These are phyloP conservation scores for Orchestes rusci DNA, from an alignment of 2,888 invertebrate species.

Conservation along the genomic window DNA sequence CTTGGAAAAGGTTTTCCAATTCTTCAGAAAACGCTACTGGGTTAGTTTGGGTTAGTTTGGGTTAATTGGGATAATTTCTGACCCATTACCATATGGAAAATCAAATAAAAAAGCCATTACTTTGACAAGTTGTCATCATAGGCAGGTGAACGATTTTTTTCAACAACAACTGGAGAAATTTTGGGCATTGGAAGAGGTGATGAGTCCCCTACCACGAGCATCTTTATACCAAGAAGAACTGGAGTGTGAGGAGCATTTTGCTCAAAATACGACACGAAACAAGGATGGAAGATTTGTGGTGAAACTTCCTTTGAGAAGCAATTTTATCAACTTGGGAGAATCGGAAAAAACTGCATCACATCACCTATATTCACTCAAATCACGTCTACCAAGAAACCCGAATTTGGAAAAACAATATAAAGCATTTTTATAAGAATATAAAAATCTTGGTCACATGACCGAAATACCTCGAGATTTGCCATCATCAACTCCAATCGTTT, in stretches of 20 bases:
- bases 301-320: not conserved
- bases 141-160: too few species aligned
- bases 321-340: not conserved
- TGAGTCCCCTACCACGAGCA: not conserved
- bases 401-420: not conserved
- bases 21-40: conserved; percentile 12
- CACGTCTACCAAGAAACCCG: not conserved
- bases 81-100: too few species aligned
- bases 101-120: too few species aligned
- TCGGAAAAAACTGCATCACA: conserved; percentile 1
- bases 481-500: conserved; percentile 1
- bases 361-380: conserved; percentile 1
- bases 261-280: not conserved
- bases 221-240: not conserved
- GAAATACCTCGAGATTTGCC: not conserved
- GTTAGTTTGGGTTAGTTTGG: too few species aligned
- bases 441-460: conserved; percentile 5
- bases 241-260: conserved; percentile 4
- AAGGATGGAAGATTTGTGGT: conserved; percentile 2
- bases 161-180: not conserved
- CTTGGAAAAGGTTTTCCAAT: conserved; percentile 10
- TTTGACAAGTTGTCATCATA: too few species aligned
- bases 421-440: conserved; percentile 1
- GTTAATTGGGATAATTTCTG: too few species aligned
- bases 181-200: conserved; percentile 4